Conservation (phyloP, 2,797 vertebrate species). For the Gymnoscopelus microlampas region DNA sequence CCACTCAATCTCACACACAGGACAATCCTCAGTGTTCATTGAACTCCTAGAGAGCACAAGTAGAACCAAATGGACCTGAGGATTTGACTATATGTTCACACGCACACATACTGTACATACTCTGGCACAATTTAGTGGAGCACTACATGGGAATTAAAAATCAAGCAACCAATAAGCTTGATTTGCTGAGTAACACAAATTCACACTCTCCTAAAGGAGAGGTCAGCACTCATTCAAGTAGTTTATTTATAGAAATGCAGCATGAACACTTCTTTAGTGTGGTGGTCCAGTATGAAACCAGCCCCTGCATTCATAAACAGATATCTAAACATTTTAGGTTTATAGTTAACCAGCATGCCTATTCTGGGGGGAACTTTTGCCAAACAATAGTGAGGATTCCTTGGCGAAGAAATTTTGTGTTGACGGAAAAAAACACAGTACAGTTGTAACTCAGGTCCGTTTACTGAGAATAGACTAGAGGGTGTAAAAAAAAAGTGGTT, state of each 20-base stretch:
- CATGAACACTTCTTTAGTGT: slow-evolving; percentile 9
- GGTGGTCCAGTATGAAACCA: background rate
- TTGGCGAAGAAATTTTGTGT: no score
- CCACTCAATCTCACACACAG: slow-evolving; percentile 18
- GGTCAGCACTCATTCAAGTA: slow-evolving; percentile 47
- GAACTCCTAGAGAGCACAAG: no score
- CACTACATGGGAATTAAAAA: slow-evolving; percentile 51
- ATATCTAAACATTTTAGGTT: background rate
- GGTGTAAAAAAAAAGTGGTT: no score
- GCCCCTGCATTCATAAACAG: background rate
- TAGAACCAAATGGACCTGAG: no score
- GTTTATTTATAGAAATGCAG: slow-evolving; percentile 37
- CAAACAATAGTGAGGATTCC: no score
- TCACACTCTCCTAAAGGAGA: slow-evolving; percentile 35
- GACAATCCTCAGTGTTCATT: no score
- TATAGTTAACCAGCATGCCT: no score
- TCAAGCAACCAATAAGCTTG: slow-evolving; percentile 23
- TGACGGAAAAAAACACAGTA: no score
- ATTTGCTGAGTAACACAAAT: slow-evolving; percentile 60
- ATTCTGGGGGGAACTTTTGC: no score
- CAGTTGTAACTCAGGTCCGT: no score
- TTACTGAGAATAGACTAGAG: no score
- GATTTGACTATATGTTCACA: background rate
- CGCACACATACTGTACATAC: slow-evolving; percentile 38
- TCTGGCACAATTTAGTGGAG: slow-evolving; percentile 56